Percentiles rank a stretch among this genome's conserved stretches.
These are phyloP conservation scores for Paedocypris micromegethes DNA, from an alignment of 2,797 vertebrate genomes.

Conservation along the genomic window DNA sequence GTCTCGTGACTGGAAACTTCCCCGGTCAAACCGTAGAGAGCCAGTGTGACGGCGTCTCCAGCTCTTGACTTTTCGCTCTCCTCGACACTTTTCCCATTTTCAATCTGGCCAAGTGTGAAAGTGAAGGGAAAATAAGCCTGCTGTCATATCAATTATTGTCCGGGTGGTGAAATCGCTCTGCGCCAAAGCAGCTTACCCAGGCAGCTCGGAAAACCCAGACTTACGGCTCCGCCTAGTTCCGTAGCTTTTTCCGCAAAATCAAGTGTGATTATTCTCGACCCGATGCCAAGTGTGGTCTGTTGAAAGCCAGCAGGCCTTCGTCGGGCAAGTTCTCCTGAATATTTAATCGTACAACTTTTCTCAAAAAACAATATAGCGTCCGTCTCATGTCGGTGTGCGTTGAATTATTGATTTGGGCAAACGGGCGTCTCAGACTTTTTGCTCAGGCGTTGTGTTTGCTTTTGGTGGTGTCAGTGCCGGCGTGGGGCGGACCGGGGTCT, in stretches of 20 bases:
- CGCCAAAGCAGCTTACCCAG: conserved; percentile 70
- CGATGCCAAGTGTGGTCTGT: too few species aligned
- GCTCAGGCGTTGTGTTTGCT: background rate
- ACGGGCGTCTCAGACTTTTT: background rate
- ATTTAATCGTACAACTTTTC: too few species aligned
- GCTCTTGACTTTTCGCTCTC: background rate
- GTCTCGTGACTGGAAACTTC: background rate
- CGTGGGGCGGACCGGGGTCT: conserved; percentile 91
- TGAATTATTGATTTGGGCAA: too few species aligned
- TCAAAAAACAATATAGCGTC: too few species aligned
- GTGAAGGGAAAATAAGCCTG: conserved; percentile 60
- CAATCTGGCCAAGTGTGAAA: conserved; percentile 2
- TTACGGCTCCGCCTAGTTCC: conserved; percentile 65
- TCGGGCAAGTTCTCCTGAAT: too few species aligned
- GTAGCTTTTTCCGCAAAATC: conserved; percentile 39
- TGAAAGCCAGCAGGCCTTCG: too few species aligned
- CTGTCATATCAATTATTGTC: conserved; percentile 77
- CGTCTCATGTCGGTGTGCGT: too few species aligned
- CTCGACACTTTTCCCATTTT: background rate
- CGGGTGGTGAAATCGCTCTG: conserved; percentile 67
- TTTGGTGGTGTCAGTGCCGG: conserved; percentile 73
- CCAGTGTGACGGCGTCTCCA: background rate
- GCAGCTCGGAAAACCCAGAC: conserved; percentile 61
- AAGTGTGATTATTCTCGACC: background rate
- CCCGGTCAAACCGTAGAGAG: too few species aligned